A percentile compares a stretch with the other conserved stretches of the same genome.
Conservation (phyloP, 2,797 vertebrate genomes). For the Xiphorhynchus erythropygius region DNA sequence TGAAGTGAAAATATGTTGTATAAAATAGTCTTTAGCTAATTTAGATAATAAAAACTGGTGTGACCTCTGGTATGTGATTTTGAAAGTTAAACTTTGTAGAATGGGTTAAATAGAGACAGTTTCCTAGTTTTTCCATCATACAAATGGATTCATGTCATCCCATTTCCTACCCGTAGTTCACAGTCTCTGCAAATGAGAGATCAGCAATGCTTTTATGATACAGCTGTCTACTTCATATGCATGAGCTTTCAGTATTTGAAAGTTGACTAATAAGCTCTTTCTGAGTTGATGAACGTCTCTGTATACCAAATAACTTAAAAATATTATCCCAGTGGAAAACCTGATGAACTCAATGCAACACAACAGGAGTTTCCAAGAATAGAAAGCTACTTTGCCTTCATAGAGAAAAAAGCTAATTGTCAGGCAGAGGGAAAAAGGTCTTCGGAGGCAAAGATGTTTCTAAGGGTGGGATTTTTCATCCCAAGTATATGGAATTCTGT, state of each 20-base stretch:
- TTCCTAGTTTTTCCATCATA: neutral
- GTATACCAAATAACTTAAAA: neutral
- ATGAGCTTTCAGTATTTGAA: neutral
- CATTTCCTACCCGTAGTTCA: neutral
- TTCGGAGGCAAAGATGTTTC: neutral
- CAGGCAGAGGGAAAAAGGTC: neutral
- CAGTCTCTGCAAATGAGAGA: neutral
- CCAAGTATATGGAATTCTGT: neutral
- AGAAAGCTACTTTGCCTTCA: neutral
- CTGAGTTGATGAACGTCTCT: neutral
- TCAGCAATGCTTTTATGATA: neutral
- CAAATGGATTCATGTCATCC: neutral
- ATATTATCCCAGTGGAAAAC: neutral
- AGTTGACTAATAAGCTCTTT: neutral
- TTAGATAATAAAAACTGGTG: conserved; percentile 11
- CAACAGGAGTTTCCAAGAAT: neutral
- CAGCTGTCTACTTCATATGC: neutral
- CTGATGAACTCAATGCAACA: neutral
- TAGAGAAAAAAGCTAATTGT: neutral
- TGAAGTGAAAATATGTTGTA: neutral
- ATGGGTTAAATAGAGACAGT: neutral
- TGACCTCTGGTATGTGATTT: neutral
- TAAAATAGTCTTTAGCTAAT: neutral
- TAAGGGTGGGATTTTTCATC: neutral
- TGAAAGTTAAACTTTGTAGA: neutral